A percentile compares a stretch with the other conserved stretches of the same genome.
Conservation (phyloP, 2,113 vertebrate genomes). For the Tympanuchus pallidicinctus region DNA sequence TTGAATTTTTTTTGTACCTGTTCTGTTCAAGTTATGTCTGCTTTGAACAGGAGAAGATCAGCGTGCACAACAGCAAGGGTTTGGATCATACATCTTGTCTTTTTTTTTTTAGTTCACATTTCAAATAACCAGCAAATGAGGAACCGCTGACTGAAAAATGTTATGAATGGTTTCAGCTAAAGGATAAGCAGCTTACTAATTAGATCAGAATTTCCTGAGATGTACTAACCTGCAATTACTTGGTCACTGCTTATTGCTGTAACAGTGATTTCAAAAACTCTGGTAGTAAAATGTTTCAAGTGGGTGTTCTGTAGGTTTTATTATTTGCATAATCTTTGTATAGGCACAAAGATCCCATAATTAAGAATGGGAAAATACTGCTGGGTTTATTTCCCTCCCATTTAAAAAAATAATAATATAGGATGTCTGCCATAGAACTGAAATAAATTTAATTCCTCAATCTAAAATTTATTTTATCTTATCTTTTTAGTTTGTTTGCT, state of each 20-base stretch:
- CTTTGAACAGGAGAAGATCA: not conserved
- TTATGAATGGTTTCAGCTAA: not conserved
- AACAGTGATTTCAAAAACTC: not conserved
- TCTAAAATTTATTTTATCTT: not conserved
- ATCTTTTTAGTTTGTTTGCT: not conserved
- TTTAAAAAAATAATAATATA: not conserved
- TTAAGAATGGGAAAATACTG: slow-evolving; percentile 18
- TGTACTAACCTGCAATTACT: not conserved
- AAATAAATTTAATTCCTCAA: not conserved
- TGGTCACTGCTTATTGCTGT: not conserved
- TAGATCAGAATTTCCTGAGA: not conserved
- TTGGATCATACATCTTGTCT: not conserved
- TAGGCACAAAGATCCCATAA: slow-evolving; percentile 15
- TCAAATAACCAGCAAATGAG: not conserved
- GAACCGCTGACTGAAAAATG: not conserved
- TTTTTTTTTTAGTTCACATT: not conserved
- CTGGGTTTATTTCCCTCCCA: not conserved
- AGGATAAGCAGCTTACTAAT: not conserved
- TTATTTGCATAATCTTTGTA: not conserved
- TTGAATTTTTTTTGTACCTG: not conserved
- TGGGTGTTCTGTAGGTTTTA: slow-evolving; percentile 17
- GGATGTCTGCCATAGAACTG: not conserved
- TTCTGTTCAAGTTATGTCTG: not conserved
- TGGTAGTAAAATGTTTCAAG: not conserved
- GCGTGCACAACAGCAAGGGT: not conserved